Percentiles rank a stretch among this genome's conserved stretches.
These are phyloP conservation scores for Eledone cirrhosa DNA, from an alignment of 2,888 invertebrate genomes.

Conservation along the genomic window DNA sequence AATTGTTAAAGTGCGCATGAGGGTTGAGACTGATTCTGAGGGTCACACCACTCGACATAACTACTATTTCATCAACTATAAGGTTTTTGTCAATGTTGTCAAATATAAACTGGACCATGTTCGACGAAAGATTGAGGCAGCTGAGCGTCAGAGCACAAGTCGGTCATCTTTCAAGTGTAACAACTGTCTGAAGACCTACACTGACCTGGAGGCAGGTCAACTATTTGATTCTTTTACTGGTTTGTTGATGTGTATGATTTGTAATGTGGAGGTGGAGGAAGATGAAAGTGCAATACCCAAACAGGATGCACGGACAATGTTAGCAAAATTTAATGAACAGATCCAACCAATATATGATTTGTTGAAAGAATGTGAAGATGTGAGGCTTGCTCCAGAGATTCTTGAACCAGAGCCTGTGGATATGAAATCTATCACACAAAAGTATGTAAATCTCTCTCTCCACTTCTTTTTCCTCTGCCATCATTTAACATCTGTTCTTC, in stretches of 20 bases:
- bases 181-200: conserved; percentile 89
- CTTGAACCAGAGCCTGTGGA: conserved; percentile 82
- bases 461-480: too few relatives aligned
- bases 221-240: conserved; percentile 58
- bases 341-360: conserved; percentile 89
- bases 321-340: conserved; percentile 90
- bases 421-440: conserved; percentile 39
- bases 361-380: conserved; percentile 84
- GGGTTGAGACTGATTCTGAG: conserved; percentile 94
- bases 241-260: conserved; percentile 77
- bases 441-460: conserved; percentile 21
- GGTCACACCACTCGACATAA: conserved; percentile 95
- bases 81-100: conserved; percentile 93
- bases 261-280: conserved; percentile 89
- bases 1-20: conserved; percentile 76
- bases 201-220: conserved; percentile 83
- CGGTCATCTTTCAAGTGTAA: conserved; percentile 95
- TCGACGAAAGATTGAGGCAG: conserved; percentile 93
- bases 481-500: too few relatives aligned
- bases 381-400: conserved; percentile 90
- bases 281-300: conserved; percentile 92
- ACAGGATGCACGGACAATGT: conserved; percentile 87
- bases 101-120: conserved; percentile 97
- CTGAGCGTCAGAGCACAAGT: conserved; percentile 92
- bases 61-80: conserved; percentile 97